phyloP scores from a whole-genome alignment of 2,113 vertebrate genomes.

The Phaethornis superciliosus region DNA sequence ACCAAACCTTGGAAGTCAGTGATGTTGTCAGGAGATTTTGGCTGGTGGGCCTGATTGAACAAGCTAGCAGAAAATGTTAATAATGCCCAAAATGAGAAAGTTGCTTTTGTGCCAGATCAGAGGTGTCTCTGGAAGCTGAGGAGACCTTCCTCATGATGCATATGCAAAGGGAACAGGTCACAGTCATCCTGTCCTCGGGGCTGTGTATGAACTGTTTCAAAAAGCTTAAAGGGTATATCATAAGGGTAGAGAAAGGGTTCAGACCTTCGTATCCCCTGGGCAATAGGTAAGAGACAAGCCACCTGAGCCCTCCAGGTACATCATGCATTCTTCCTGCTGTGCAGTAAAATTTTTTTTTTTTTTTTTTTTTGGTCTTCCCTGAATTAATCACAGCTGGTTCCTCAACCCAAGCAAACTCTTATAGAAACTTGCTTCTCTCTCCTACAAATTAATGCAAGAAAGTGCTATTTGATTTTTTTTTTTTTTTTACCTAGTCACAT shows the following conservation, averaged over 20 bases:
- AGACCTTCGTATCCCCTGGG: not conserved
- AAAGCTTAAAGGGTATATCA: not conserved
- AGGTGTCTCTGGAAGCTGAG: not conserved
- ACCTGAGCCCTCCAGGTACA: not conserved
- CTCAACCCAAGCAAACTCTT: not conserved
- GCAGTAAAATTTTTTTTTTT: not conserved
- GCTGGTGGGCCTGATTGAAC: not conserved
- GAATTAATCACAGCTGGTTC: not conserved
- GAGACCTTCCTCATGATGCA: rapidly evolving
- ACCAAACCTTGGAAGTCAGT: not conserved
- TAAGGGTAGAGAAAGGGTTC: not conserved
- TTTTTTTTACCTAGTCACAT: not conserved
- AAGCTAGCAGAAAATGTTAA: not conserved
- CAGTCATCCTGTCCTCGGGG: not conserved
- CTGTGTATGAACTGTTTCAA: not conserved
- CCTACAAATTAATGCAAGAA: not conserved
- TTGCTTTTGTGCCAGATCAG: not conserved
- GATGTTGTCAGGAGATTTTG: not conserved
- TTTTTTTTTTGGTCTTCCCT: not conserved
- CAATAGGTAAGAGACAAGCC: not conserved
- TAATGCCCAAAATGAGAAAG: not conserved
- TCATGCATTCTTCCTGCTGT: not conserved
- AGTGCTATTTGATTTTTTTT: not conserved
- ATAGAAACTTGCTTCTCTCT: not conserved
- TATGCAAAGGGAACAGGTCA: not conserved